Base-by-base conservation (phyloP, 2,113 vertebrate genomes). In the Eira barbara region DNA sequence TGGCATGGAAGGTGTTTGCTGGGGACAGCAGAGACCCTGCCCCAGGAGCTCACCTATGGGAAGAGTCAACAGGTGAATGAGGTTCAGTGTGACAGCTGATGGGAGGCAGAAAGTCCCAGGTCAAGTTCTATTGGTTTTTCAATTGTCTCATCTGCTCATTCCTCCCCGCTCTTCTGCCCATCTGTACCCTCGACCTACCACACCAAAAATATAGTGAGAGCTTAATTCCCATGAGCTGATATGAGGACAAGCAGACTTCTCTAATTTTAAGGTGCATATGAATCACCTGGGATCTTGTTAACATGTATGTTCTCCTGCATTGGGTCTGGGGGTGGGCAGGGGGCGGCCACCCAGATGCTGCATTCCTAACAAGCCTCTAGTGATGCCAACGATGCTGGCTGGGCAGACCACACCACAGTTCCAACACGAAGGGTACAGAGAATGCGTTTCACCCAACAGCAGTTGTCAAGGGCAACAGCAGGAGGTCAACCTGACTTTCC, bases 1-100 rank as follows among this genome's bases (percentile, higher is more conserved):
- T 15, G 4, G 36, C 1, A 0, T 0, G 12, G 20, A 65, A 17
- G 17, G 9, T 12, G 2, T 36, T 12, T n/a, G 15, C 25, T 39
- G 52, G 81, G 76, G 45, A 23, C 1, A 8, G 21, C 57, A 80
- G 18, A 47, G 23, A 63, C 18, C 4, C 85, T 49, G 59, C 15
- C 49, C 59, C 47, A 34, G 15, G 39, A 84, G 89, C 20, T 63
- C 63, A 76, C 47, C 36, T 10, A n/a, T 27, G 74, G n/a, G 27
- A 71, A 80, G 27, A 45, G 47, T 36, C 91, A 89, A 11, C n/a
- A 69, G 47, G 31, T 10, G 12, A 79, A 20, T 0, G 1, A 83
- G 45, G 45, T 27, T 31, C 63, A 20, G 2, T 42, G 36, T 65
- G 69, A 67, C 39, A 78, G 25, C 29, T 10, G 34, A 39, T 6